Percentiles rank a stretch among this genome's conserved stretches.
Conservation (phyloP, 2,888 invertebrate genomes). For the Chymomyza caudatula region DNA sequence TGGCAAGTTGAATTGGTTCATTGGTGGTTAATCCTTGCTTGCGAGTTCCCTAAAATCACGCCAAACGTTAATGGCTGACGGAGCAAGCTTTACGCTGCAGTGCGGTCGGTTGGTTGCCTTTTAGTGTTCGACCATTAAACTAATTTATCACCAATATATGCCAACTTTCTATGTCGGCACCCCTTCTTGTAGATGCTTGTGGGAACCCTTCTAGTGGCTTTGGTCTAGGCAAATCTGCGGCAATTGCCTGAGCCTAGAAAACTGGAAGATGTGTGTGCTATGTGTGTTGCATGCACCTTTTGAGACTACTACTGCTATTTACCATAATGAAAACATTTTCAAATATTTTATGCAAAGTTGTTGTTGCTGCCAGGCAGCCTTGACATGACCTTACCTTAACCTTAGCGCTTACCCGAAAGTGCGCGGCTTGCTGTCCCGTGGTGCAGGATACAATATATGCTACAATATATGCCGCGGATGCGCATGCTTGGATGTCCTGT, state of each 20-base stretch:
- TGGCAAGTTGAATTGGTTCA: conserved; percentile 3
- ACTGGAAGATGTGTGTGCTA: conserved; percentile 9
- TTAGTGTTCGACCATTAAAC: conserved; percentile 57
- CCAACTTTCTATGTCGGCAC: conserved; percentile 30
- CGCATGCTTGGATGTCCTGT: conserved; percentile 45
- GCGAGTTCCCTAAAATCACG: neutral
- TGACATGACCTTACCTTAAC: conserved; percentile 64
- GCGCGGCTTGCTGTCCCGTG: conserved; percentile 17
- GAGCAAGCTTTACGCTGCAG: conserved; percentile 49
- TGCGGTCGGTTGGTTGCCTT: conserved; percentile 55
- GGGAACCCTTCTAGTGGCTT: conserved; percentile 37
- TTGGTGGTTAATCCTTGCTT: neutral
- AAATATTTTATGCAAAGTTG: conserved; percentile 72
- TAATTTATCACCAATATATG: conserved; percentile 72
- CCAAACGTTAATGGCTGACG: neutral
- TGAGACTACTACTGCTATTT: conserved; percentile 60
- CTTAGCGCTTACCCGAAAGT: conserved; percentile 53
- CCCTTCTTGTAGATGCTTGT: conserved; percentile 26
- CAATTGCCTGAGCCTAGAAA: conserved; percentile 15
- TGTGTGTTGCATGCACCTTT: conserved; percentile 30
- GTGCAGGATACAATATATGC: neutral
- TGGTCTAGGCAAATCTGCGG: neutral
- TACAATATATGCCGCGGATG: conserved; percentile 17
- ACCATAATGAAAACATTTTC: conserved; percentile 73
- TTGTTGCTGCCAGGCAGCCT: conserved; percentile 43